phyloP scores from a whole-genome alignment of 1,140 invertebrate genomes.

The Cheumatopsyche charites region DNA sequence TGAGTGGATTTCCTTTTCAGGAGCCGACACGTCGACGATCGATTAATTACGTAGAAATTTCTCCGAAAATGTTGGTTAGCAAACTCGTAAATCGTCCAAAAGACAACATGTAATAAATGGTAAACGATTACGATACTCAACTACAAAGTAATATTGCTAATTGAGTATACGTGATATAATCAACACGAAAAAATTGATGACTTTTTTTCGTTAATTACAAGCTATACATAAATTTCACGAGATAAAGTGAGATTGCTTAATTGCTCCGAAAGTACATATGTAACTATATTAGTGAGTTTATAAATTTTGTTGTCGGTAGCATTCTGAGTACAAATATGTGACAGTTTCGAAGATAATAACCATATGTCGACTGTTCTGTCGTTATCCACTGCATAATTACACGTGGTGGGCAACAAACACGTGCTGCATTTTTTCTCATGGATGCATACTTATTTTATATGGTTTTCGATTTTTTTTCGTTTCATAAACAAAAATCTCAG shows the following conservation, averaged over 20 bases:
- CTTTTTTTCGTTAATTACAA: neutral
- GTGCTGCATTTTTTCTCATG: neutral
- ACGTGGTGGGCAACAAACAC: slow-evolving; percentile 5
- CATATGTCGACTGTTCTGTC: slow-evolving; percentile 11
- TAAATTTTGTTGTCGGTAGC: neutral
- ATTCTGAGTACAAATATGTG: slow-evolving; percentile 9
- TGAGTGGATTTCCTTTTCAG: neutral
- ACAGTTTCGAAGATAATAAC: slow-evolving; percentile 21
- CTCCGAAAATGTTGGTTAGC: too few species aligned
- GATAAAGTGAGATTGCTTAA: slow-evolving; percentile 8
- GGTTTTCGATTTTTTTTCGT: slow-evolving; percentile 19
- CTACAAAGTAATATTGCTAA: neutral
- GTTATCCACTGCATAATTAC: slow-evolving; percentile 2
- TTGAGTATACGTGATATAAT: too few species aligned
- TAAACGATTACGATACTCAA: neutral
- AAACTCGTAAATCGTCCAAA: slow-evolving; percentile 9
- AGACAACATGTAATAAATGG: neutral
- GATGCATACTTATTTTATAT: neutral
- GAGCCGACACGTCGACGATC: too few species aligned
- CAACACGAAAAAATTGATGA: too few species aligned
- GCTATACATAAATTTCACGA: neutral
- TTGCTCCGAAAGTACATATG: neutral
- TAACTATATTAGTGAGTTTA: slow-evolving; percentile 12
- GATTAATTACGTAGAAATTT: too few species aligned
- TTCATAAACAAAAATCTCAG: slow-evolving; percentile 7